These are phyloP conservation scores for Heterodera schachtii DNA, from an alignment of 1,140 invertebrate genomes.

Conservation along the genomic window DNA sequence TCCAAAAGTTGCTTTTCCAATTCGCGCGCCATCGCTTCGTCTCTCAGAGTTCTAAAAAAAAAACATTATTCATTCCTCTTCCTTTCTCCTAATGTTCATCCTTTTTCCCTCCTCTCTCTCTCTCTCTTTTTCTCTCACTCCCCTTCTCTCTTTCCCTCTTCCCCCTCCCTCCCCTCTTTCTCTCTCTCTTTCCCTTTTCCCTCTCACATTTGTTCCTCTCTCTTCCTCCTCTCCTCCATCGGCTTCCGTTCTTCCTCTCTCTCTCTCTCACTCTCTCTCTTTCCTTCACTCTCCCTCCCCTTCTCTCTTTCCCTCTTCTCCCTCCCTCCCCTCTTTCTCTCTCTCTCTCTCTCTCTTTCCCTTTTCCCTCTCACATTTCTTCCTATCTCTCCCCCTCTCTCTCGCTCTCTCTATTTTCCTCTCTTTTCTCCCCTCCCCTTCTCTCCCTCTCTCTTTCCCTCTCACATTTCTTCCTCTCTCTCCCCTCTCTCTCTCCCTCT, in stretches of 20 bases:
- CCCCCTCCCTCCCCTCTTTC: too few species aligned
- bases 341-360: background rate
- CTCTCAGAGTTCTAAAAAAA: background rate
- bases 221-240: too few species aligned
- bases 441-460: background rate
- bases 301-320: background rate
- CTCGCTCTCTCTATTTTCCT: background rate
- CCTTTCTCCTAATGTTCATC: background rate
- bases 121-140: background rate
- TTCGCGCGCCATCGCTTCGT: constrained; percentile 13
- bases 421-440: background rate
- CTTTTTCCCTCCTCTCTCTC: background rate
- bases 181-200: too few species aligned
- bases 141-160: too few species aligned
- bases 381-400: background rate
- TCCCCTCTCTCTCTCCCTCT: background rate
- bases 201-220: too few species aligned
- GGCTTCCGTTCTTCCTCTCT: too few species aligned
- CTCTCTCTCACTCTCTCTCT: too few species aligned
- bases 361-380: background rate
- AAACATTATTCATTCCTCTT: background rate
- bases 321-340: background rate
- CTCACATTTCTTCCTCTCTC: background rate
- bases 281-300: too few species aligned
- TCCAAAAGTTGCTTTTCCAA: background rate